Evolutionary conservation across 1,140 invertebrate genomes (phyloP).

Genomic region (Diploscapter pachys): DNA sequence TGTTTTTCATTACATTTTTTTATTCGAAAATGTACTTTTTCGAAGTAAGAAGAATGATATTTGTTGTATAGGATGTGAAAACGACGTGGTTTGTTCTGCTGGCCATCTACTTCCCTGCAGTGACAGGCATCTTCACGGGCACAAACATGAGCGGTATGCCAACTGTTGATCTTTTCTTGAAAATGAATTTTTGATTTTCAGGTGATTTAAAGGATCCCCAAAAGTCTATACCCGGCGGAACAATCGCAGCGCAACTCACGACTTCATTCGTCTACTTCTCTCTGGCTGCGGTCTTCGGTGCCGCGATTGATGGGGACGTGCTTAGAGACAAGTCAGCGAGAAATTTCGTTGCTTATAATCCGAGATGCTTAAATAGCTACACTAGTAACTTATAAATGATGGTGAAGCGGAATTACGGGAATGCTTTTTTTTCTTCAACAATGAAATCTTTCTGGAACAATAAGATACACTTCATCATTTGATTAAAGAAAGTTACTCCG

Average conservation of each 20-base stretch:
- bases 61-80: conserved; percentile 70
- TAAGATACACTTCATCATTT: too few species aligned
- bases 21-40: conserved; percentile 65
- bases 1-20: conserved; percentile 63
- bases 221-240: conserved; percentile 94
- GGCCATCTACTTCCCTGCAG: conserved; percentile 97
- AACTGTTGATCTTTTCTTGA: conserved; percentile 93
- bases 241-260: conserved; percentile 91
- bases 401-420: too few species aligned
- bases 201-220: conserved; percentile 92
- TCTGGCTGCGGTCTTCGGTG: conserved; percentile 54
- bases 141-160: conserved; percentile 69
- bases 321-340: conserved; percentile 50
- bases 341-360: neutral
- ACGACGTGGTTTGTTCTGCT: conserved; percentile 93
- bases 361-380: neutral
- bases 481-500: too few species aligned
- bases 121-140: conserved; percentile 98
- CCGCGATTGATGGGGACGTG: conserved; percentile 45
- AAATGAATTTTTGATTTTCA: conserved; percentile 65
- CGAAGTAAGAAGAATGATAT: conserved; percentile 81
- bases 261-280: conserved; percentile 80
- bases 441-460: too few species aligned
- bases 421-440: too few species aligned
- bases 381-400: too few species aligned